phyloP scores from a whole-genome alignment of 2,797 vertebrate genomes.

The Coilia nasus region DNA sequence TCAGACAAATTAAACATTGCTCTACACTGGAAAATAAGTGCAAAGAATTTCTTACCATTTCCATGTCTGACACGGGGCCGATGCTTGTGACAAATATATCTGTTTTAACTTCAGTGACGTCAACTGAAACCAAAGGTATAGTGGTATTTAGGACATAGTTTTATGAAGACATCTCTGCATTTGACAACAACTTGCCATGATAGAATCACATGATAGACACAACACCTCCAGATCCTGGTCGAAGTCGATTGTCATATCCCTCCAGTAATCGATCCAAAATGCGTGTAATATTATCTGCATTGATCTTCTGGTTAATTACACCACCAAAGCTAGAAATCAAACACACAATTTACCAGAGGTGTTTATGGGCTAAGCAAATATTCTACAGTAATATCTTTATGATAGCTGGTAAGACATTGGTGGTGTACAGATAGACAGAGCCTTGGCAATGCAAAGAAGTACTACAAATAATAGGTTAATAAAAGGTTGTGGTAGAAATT shows the following conservation, averaged over 20 bases:
- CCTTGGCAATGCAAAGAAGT: not conserved
- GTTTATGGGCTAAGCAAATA: no score
- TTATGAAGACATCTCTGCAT: not conserved
- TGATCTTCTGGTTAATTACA: conserved; percentile 68
- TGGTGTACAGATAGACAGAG: not conserved
- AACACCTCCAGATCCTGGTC: conserved; percentile 89
- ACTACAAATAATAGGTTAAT: not conserved
- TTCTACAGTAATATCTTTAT: no score
- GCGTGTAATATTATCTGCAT: conserved; percentile 85
- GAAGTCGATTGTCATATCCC: conserved; percentile 90
- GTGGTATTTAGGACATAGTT: not conserved
- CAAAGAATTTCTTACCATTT: conserved; percentile 71
- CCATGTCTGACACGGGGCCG: conserved; percentile 81
- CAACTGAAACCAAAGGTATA: conserved; percentile 56
- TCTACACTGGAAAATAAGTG: not conserved
- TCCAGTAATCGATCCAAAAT: conserved; percentile 89
- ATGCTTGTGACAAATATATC: conserved; percentile 85
- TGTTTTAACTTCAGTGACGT: conserved; percentile 79
- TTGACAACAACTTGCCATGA: not conserved
- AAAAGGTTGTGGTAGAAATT: not conserved
- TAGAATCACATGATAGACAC: not conserved
- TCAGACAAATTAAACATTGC: not conserved
- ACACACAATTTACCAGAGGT: no score
- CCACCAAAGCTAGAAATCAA: conserved; percentile 68
- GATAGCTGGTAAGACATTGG: no score